Base-by-base conservation (phyloP, 64 coral and sea anemone species). In the Actinia equina region DNA sequence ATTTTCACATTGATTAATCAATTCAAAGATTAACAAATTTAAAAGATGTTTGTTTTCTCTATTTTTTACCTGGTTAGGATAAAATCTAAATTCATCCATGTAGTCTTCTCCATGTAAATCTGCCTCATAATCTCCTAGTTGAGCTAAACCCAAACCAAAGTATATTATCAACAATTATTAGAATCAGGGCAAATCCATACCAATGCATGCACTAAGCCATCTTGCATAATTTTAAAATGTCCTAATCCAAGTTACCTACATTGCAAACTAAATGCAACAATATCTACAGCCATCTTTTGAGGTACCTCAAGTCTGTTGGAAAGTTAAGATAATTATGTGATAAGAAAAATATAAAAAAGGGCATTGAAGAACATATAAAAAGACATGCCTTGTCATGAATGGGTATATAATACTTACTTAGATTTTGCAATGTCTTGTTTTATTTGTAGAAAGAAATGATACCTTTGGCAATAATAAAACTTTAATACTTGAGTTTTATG, bases 381-480 rank as follows among this genome's bases (percentile, higher is more conserved):
- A 60, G 14, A 18, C 20, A 65, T 65, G 62, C 62, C 70, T 23
- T 74, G 14, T n/a, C 7, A n/a, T n/a, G n/a, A n/a, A 65, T 1
- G 7, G 22, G 22, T 65, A 61, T n/a, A n/a, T 56, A 0, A 67
- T 15, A 94, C 91, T 88, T 91, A 99, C 96, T 94, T 99, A 77
- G 70, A 83, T 60, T 71, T 90, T 89, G 87, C 89, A 90, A 93
- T 93, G 19, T 99, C 96, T 65, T 93, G 93, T 52, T 99, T 99
- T 37, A 99, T 86, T 99, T 99, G 96, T 42, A 99, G 70, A 71
- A 99, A 99, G 69, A 99, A 99, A 59, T 98, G 96, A 57, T 98
- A 98, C 78, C 96, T 98, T 59, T n/a, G 84, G 63, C 59, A n/a
- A 71, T 16, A 82, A 49, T 13, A 59, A 5, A 89, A 63, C 19